These are phyloP conservation scores for Trichechus manatus DNA, from an alignment of 2,113 vertebrate genomes.

Conservation along the genomic window DNA sequence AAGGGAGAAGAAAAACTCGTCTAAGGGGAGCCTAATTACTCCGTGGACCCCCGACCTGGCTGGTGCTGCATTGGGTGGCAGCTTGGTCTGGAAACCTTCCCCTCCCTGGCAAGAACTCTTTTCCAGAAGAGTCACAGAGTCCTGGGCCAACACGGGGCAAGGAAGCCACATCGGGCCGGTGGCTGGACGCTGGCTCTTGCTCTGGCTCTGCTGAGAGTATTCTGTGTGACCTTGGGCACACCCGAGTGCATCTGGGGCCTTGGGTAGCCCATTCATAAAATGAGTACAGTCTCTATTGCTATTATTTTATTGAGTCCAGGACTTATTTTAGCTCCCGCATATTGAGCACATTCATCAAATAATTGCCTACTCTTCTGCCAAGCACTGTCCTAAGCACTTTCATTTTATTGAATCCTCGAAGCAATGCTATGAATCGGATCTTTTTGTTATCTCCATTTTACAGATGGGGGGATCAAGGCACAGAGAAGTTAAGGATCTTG, in stretches of 20 bases:
- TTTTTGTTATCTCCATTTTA: background rate
- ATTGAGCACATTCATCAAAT: slow-evolving; percentile 34
- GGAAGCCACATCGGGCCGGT: background rate
- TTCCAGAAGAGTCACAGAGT: background rate
- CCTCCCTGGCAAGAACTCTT: background rate
- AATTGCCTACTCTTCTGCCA: background rate
- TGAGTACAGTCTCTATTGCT: background rate
- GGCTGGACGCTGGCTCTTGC: background rate
- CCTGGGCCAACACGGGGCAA: background rate
- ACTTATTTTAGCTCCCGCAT: slow-evolving; percentile 15
- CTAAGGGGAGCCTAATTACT: background rate
- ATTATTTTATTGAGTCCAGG: background rate
- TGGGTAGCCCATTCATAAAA: background rate
- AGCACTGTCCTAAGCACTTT: background rate
- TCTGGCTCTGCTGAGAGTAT: background rate
- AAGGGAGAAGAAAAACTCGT: background rate
- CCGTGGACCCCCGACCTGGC: too few species aligned
- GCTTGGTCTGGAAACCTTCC: background rate
- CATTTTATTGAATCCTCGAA: slow-evolving; percentile 4
- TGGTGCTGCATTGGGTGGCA: background rate
- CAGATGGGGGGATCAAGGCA: background rate
- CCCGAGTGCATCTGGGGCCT: background rate
- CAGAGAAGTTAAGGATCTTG: slow-evolving; percentile 23
- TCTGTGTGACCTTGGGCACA: background rate
- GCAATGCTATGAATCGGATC: background rate